These are phyloP conservation scores for Pyrgus malvae DNA, from an alignment of 2,888 invertebrate genomes.

Conservation along the genomic window DNA sequence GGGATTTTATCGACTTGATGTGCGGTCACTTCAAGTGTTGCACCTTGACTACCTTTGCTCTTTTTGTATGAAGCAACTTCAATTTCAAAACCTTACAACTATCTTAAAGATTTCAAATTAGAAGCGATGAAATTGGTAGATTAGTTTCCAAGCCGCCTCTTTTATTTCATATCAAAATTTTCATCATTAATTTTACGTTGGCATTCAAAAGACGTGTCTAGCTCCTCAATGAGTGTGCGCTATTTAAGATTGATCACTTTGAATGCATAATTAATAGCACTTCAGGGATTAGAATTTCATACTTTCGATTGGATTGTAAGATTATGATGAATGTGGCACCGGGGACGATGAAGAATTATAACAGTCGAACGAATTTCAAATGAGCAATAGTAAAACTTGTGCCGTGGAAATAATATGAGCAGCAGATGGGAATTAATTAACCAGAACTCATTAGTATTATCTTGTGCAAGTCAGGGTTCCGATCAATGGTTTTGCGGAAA, in stretches of 20 bases:
- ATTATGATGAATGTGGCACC: constrained; percentile 7
- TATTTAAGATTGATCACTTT: constrained; percentile 10
- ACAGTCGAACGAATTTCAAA: constrained; percentile 11
- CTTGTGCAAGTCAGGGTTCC: constrained; percentile 22
- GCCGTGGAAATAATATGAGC: constrained; percentile 12
- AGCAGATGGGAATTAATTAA: constrained; percentile 25
- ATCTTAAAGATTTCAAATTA: no score
- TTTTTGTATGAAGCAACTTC: no score
- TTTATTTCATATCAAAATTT: constrained; percentile 7
- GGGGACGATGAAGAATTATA: constrained; percentile 13
- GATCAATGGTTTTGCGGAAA: constrained; percentile 20
- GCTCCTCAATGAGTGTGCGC: neutral
- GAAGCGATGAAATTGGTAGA: no score
- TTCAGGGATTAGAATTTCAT: constrained; percentile 19
- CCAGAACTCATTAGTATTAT: constrained; percentile 24
- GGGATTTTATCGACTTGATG: no score
- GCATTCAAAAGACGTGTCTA: constrained; percentile 7
- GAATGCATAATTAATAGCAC: constrained; percentile 16
- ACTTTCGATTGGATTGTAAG: constrained; percentile 17
- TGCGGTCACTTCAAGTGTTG: no score
- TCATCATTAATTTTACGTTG: constrained; percentile 10
- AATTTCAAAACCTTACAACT: no score
- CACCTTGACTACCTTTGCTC: no score
- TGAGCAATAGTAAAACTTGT: constrained; percentile 17
- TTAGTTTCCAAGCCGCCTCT: neutral